Evolutionary conservation across 2,113 vertebrate genomes (phyloP).

Genomic region (Gadus chalcogrammus): DNA sequence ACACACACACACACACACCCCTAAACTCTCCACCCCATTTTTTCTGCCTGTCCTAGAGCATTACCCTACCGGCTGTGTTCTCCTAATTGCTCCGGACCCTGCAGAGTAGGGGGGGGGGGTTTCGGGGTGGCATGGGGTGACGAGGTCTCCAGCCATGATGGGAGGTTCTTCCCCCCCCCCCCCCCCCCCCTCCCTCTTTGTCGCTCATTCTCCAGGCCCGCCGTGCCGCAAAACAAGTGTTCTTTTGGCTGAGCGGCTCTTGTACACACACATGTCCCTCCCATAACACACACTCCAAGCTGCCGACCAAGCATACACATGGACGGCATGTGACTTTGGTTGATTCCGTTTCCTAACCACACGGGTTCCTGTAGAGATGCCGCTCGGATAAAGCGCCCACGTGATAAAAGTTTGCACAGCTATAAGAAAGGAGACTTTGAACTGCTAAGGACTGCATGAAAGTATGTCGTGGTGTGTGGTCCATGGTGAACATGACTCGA

Average conservation of each 20-base stretch:
- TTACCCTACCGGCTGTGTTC: constrained; percentile 63
- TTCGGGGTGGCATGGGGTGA: constrained; percentile 33
- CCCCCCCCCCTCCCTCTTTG: constrained; percentile 7
- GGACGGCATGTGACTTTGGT: neutral
- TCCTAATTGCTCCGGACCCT: constrained; percentile 71
- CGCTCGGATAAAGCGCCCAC: neutral
- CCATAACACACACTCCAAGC: neutral
- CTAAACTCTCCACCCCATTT: constrained; percentile 53
- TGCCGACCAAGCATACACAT: neutral
- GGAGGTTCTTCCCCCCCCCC: constrained; percentile 5
- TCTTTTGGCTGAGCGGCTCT: constrained; percentile 54
- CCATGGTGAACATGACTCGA: no score
- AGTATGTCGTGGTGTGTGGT: no score
- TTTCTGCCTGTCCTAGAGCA: constrained; percentile 69
- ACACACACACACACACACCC: neutral
- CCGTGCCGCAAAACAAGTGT: constrained; percentile 53
- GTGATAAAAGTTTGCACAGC: no score
- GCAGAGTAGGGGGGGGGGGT: constrained; percentile 47
- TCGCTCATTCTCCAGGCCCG: constrained; percentile 28
- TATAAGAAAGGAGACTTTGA: no score
- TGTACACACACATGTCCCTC: constrained; percentile 2
- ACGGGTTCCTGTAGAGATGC: neutral
- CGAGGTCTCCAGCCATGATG: constrained; percentile 32
- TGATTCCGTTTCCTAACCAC: neutral
- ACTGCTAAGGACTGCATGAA: no score